Base-by-base conservation (phyloP, 2,113 vertebrate species). In the Ranitomeya variabilis region DNA sequence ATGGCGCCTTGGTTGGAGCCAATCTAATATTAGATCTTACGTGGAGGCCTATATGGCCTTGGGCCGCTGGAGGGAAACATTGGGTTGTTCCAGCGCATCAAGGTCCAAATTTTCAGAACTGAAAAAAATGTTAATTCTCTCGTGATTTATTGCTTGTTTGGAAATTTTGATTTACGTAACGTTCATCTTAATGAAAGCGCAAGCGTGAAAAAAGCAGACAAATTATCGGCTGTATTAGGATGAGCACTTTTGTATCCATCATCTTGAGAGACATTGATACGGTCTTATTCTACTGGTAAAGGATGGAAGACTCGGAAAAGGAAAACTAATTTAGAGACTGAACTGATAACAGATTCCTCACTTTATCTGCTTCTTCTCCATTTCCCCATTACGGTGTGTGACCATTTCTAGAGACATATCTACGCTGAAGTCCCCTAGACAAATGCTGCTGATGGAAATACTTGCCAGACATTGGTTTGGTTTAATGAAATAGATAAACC, bases 401-500 rank as follows among this genome's bases (percentile, higher is more conserved):
- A 84, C 82, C 81, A 83, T 83, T 83, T 83, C 64, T 51, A 69
- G 82, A 86, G 84, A 86, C 84, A 86, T 15, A 51, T 86, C 71
- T 45, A 57, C 12, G 69, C 84, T 76, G 69, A 55, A 13, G 54
- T 60, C 69, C 71, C 84, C 84, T 59, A 86, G 71, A 76, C 84
- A 86, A 76, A 73, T 59, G 54, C 26, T 19, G 85, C 74, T 67
- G 76, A 88, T 83, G 69, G 55, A 76, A 83, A 78, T 88, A 88
- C 76, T 88, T 76, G 74, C 37, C 69, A 64, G 80, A 88, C 64
- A 78, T 59, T 77, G 52, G 87, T 83, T 84, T 66, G 52, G 71
- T 83, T 84, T 76, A 88, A 88, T 88, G 87, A 88, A 77, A 87
- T 54, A 71, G 86, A 87, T 87, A 87, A 87, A 45, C 85, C 85